A percentile compares a stretch with the other conserved stretches of the same genome.
Conservation (phyloP, 2,113 vertebrate genomes). For the Chamaetylas fuelleborni region DNA sequence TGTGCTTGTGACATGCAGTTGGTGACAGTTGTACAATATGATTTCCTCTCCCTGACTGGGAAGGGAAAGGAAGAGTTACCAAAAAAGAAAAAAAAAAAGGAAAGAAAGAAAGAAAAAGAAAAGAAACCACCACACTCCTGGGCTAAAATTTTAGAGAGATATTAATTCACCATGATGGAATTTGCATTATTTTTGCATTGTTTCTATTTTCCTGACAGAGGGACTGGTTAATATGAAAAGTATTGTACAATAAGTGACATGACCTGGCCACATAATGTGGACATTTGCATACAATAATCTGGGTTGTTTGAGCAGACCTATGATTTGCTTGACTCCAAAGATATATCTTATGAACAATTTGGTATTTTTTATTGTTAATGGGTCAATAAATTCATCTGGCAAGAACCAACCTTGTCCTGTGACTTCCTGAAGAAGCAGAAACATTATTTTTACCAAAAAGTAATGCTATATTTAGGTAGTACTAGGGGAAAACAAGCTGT, state of each 20-base stretch:
- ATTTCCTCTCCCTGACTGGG: neutral
- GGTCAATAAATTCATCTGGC: neutral
- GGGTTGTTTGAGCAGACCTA: neutral
- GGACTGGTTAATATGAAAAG: neutral
- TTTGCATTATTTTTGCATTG: neutral
- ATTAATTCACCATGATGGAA: neutral
- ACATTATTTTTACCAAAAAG: neutral
- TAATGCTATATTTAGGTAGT: neutral
- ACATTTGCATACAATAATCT: neutral
- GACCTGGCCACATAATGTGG: neutral
- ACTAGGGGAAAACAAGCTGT: neutral
- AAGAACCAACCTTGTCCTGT: neutral
- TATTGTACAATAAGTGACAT: neutral
- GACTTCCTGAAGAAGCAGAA: neutral
- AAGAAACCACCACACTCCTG: rapidly evolving
- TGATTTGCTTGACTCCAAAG: neutral
- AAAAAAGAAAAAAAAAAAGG: too few species aligned
- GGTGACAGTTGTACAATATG: neutral
- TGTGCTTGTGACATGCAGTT: neutral
- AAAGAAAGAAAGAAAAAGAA: rapidly evolving
- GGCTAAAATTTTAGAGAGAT: neutral
- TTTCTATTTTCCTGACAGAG: neutral
- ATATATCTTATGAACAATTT: neutral
- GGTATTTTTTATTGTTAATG: neutral
- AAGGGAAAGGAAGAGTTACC: neutral